These are phyloP conservation scores for Polia nebulosa DNA, from an alignment of 2,888 invertebrate species.

Conservation along the genomic window DNA sequence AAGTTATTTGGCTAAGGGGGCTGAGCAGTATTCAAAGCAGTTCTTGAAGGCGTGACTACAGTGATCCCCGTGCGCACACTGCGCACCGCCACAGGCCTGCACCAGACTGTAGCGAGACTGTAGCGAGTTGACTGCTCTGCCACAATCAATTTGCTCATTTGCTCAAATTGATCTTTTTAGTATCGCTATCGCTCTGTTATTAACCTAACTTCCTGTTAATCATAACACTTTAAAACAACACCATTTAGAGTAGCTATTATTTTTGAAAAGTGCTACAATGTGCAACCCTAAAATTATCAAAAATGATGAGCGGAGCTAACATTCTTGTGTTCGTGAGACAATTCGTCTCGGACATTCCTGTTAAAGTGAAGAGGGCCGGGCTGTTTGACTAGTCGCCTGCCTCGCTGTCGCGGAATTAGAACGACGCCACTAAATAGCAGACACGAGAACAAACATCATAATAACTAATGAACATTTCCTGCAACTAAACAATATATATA, in stretches of 20 bases:
- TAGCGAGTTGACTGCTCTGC: no score
- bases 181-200: not conserved
- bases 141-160: no score
- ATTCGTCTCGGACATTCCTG: no score
- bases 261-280: no score
- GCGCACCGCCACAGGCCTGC: no score
- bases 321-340: not conserved
- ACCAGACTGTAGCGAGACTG: no score
- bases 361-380: not conserved
- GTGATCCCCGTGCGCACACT: no score
- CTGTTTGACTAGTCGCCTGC: not conserved
- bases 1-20: no score
- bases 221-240: not conserved
- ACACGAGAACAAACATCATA: slow-evolving; percentile 26
- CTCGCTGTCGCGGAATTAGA: slow-evolving; percentile 36
- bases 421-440: slow-evolving; percentile 32
- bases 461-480: slow-evolving; percentile 40
- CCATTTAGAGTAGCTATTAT: not conserved
- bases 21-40: no score
- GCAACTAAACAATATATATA: not conserved
- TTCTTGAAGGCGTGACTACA: no score
- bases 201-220: not conserved
- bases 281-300: no score
- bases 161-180: no score
- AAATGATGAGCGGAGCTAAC: not conserved